Percentiles rank a stretch among this genome's conserved stretches.
Evolutionary conservation across 2,797 vertebrate genomes (phyloP).

Genomic region (Euphonia xanthogaster): DNA sequence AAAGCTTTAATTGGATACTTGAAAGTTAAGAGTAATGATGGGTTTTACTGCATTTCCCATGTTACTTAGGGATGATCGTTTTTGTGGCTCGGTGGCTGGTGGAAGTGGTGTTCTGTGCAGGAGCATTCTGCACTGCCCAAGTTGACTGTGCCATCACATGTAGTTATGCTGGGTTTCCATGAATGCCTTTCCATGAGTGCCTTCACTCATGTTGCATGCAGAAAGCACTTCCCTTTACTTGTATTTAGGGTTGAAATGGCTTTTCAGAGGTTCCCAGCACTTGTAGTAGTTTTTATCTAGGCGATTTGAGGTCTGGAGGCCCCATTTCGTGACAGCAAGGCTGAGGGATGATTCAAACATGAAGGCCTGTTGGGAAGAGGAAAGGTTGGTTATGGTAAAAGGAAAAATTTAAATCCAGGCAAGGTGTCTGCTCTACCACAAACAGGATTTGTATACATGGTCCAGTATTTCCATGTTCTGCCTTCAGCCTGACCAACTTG

Average conservation of each 20-base stretch:
- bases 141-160: fast-evolving
- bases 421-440: neutral
- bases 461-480: neutral
- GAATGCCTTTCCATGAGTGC: neutral
- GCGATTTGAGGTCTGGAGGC: conserved; percentile 84
- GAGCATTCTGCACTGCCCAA: fast-evolving
- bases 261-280: conserved; percentile 91
- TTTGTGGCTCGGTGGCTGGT: fast-evolving
- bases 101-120: neutral
- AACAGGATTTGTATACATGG: neutral
- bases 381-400: neutral
- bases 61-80: neutral
- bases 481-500: neutral
- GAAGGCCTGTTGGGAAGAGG: conserved; percentile 83
- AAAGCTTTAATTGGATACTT: conserved; percentile 16
- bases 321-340: conserved; percentile 93
- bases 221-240: conserved; percentile 62
- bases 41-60: neutral
- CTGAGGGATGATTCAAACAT: conserved; percentile 97
- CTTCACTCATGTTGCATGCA: neutral
- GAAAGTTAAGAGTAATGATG: neutral
- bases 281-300: conserved; percentile 92
- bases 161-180: neutral
- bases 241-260: conserved; percentile 86
- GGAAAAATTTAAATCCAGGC: neutral